Evolutionary conservation across 2,888 invertebrate species (phyloP), one percentile per base, ranked within the genome.

Genomic region (Agriopis leucophaearia): DNA sequence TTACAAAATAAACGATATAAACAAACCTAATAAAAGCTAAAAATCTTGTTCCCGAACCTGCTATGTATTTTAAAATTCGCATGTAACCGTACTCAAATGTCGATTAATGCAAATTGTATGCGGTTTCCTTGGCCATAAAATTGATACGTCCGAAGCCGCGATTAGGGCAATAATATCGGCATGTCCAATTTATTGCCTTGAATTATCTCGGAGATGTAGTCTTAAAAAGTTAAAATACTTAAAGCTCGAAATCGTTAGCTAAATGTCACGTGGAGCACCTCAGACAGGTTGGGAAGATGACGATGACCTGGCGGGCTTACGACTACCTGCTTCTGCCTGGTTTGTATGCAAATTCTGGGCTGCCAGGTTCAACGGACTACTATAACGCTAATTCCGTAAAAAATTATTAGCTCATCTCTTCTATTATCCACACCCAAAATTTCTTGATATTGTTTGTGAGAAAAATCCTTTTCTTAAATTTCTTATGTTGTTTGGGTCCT

Each of bases 251-350:
- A 91, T 87, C 84, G 79, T 78, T 77, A 78, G 84, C 86, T 78
- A 90, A 89, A 91, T 91, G 90, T 91, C 90, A 87, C 82, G 82
- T 84, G 81, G 82, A 85, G 87, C 86, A 83, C 81, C 83, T 85
- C 81, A 86, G 86, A 88, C 87, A 84, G 88, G 90, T 89, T 85
- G 81, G 81, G 84, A 78, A 81, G 84, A 88, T 88, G 90, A 90
- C 92, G 90, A 90, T 91, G 93, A 92, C 92, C 94, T 84, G 88
- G 65, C 77, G 66, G 77, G 74, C 74, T 57, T 54, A 47, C 59
- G 78, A 78, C 89, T 92, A 92, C 93, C 93, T 93, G 94, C 86
- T 84, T 78, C 83, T 83, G 88, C 82, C 82, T 88, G 88, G 88
- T 83, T 54, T 88, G 84, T 92, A 92, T 92, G 91, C 88, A 88